Conservation (phyloP, 2,888 invertebrate genomes). For the Pristionchus fissidentatus region DNA sequence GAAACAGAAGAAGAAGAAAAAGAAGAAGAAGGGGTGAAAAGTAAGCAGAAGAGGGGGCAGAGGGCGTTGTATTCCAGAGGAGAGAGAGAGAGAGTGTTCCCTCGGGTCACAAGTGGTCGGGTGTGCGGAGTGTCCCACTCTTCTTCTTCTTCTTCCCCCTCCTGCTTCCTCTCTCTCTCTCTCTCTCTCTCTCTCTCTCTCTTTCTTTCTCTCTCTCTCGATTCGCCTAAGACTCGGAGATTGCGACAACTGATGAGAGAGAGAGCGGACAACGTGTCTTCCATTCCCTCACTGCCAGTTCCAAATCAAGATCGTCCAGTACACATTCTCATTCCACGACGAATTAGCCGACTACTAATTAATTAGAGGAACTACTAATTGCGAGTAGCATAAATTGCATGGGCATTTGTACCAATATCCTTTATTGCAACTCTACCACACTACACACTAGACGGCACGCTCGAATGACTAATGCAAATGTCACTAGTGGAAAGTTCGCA, state of each 20-base stretch:
- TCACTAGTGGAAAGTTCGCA: too few relatives aligned
- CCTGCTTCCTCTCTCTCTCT: not conserved
- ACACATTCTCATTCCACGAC: too few relatives aligned
- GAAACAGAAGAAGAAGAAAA: not conserved
- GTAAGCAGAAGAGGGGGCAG: not conserved
- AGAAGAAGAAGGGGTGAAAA: conserved; percentile 12
- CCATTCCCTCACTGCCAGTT: not conserved
- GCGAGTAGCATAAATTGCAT: too few relatives aligned
- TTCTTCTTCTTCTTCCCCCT: not conserved
- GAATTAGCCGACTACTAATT: too few relatives aligned
- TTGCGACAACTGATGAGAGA: conserved; percentile 48
- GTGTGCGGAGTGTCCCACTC: not conserved
- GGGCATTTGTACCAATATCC: too few relatives aligned
- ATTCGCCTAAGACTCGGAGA: conserved; percentile 26
- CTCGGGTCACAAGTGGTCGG: conserved; percentile 30
- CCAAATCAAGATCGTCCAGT: conserved; percentile 40
- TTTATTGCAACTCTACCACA: conserved; percentile 29
- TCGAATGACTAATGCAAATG: too few relatives aligned
- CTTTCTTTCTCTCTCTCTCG: conserved; percentile 38
- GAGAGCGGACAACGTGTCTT: conserved; percentile 1
- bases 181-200: conserved; percentile 11
- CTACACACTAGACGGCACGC: not conserved
- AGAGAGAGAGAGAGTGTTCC: not conserved
- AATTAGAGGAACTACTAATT: too few relatives aligned
- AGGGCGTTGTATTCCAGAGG: not conserved